Conservation (phyloP, 2,797 vertebrate species). For the Tiaroga cobitis region DNA sequence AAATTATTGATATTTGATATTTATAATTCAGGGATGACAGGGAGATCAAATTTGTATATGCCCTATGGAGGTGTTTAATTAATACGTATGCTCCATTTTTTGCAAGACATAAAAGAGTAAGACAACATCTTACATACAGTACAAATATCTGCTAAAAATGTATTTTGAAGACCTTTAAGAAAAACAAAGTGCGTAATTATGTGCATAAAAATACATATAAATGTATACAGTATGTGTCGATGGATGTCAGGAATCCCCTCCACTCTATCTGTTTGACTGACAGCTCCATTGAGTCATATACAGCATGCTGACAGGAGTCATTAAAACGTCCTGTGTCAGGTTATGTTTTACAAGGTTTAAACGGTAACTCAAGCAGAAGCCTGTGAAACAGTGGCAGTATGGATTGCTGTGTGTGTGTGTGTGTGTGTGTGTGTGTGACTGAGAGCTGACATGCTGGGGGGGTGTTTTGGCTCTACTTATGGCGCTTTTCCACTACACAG, state of each 20-base stretch:
- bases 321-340: constrained; percentile 8
- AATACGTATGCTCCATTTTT: background rate
- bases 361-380: constrained; percentile 16
- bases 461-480: background rate
- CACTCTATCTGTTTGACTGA: background rate
- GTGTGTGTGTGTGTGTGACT: constrained; percentile 30
- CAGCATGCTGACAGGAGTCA: constrained; percentile 24
- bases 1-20: background rate
- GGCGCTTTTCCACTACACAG: no score
- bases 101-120: background rate
- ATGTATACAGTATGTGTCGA: background rate
- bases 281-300: constrained; percentile 16
- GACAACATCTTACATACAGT: background rate
- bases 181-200: background rate
- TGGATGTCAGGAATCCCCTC: constrained; percentile 2
- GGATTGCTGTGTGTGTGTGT: constrained; percentile 22
- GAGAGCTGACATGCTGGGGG: constrained; percentile 6
- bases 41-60: no score
- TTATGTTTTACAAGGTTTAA: constrained; percentile 25
- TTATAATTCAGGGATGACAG: background rate
- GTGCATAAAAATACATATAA: background rate
- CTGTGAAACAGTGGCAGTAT: constrained; percentile 27
- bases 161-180: background rate
- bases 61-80: background rate
- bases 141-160: background rate